phyloP scores from a whole-genome alignment of 2,888 invertebrate species.

The Torymus auratus region DNA sequence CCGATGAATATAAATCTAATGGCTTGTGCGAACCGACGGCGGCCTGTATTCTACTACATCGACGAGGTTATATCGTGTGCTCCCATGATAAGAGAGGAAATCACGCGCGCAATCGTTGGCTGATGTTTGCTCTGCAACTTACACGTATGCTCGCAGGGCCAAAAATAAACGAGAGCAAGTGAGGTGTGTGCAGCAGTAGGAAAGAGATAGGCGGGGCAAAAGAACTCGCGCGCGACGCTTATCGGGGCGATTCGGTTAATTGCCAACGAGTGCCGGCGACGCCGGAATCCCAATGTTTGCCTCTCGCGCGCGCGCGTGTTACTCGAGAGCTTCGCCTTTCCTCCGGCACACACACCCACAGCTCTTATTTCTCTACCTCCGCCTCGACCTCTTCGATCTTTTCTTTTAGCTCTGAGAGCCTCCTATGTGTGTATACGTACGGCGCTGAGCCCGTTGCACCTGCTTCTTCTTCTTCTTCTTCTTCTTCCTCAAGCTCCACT shows the following conservation, averaged over 20 bases:
- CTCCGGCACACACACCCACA: not conserved
- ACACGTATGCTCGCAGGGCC: not conserved
- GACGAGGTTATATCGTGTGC: conserved; percentile 20
- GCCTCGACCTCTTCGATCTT: conserved; percentile 17
- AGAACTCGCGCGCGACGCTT: not conserved
- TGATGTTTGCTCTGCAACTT: conserved; percentile 9
- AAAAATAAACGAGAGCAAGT: conserved; percentile 2
- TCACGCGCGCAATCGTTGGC: too few relatives aligned
- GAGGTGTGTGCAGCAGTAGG: not conserved
- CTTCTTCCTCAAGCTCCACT: too few relatives aligned
- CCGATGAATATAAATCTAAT: conserved; percentile 68
- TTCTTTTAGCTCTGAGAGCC: not conserved
- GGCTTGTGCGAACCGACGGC: conserved; percentile 44
- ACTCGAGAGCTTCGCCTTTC: not conserved
- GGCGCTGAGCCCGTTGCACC: too few relatives aligned
- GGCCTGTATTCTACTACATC: not conserved
- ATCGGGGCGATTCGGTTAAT: conserved; percentile 44
- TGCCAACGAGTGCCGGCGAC: conserved; percentile 34
- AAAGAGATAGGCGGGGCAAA: not conserved
- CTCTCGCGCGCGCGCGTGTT: not conserved
- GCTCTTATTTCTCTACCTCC: conserved; percentile 8
- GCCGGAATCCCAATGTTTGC: conserved; percentile 48
- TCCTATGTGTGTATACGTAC: too few relatives aligned
- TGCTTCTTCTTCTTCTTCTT: too few relatives aligned
- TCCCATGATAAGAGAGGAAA: not conserved